These are phyloP conservation scores for Nesometra sesokonis DNA, from an alignment of 35 echinoderm and acorn worm species.

Conservation along the genomic window DNA sequence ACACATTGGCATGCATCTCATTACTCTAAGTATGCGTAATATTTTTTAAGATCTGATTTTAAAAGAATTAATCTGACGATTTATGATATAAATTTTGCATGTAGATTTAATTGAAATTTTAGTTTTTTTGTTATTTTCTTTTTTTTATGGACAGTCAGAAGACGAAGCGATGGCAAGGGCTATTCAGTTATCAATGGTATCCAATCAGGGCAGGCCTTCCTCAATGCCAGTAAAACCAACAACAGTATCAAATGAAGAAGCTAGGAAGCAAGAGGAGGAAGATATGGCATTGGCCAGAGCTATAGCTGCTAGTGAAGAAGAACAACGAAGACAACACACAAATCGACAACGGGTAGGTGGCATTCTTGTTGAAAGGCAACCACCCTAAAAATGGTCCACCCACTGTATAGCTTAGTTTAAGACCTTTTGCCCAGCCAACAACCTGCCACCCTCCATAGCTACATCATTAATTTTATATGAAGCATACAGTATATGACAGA, in stretches of 20 bases:
- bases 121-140: background rate
- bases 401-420: too few species aligned
- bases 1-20: too few species aligned
- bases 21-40: too few species aligned
- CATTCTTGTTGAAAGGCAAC: background rate
- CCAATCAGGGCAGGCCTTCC: background rate
- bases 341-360: background rate
- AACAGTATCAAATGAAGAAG: background rate
- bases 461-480: too few species aligned
- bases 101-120: too few species aligned
- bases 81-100: too few species aligned
- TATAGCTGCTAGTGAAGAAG: slow-evolving; percentile 77
- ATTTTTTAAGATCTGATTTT: too few species aligned
- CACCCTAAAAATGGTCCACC: too few species aligned
- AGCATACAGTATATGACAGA: too few species aligned
- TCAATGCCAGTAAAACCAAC: background rate
- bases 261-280: slow-evolving; percentile 61
- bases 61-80: too few species aligned
- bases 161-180: slow-evolving; percentile 97
- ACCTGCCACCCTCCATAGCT: too few species aligned
- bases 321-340: slow-evolving; percentile 14
- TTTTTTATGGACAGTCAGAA: slow-evolving; percentile 98
- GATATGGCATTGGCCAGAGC: slow-evolving; percentile 83
- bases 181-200: slow-evolving; percentile 70
- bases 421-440: too few species aligned